Base-by-base conservation (phyloP, 2,113 vertebrate genomes). In the Hemiscyllium ocellatum region DNA sequence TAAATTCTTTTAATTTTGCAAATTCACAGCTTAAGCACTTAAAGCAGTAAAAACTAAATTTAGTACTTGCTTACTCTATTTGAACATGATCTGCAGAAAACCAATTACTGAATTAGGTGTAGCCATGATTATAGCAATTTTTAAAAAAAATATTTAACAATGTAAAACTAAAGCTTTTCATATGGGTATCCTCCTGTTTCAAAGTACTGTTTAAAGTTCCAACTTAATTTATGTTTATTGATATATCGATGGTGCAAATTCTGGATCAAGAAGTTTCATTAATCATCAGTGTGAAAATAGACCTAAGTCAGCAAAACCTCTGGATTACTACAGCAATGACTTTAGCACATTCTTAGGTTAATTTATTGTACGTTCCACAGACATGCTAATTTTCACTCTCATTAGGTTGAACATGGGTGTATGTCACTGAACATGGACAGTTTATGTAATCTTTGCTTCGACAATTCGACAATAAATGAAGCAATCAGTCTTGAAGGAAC, bases 341-440 rank as follows among this genome's bases (percentile, higher is more conserved):
- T 56, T 96, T 69, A 33, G 89, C 47, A 50, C 61, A 70, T 85
- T 83, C 65, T 52, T 52, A 56, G 22, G 24, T 61, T 95, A 78
- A 95, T 94, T 50, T 17, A 95, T 66, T 94, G 80, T 83, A 94
- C 86, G 90, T 96, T 96, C 96, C 4, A 66, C 85, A 94, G 95
- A n/a, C 72, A 96, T 96, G 56, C 69, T 96, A 96, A 96, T 97
- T 98, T 97, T 96, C 95, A 96, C 96, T 96, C 96, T 97, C 97
- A 97, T 97, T 97, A 97, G 96, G 96, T 76, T 47, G 52, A 50
- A 96, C 96, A 97, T 90, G 95, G 96, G 97, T 96, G 85, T 96
- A 93, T 96, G 95, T 95, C 78, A 95, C n/a, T 95, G 96, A 97
- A 96, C 80, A 96, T 20, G 96, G 83, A 96, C 83, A 26, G 96